Percentiles rank a stretch among this genome's conserved stretches.
phyloP scores from a whole-genome alignment of 2,797 vertebrate genomes.

The Onychomys torridus region DNA sequence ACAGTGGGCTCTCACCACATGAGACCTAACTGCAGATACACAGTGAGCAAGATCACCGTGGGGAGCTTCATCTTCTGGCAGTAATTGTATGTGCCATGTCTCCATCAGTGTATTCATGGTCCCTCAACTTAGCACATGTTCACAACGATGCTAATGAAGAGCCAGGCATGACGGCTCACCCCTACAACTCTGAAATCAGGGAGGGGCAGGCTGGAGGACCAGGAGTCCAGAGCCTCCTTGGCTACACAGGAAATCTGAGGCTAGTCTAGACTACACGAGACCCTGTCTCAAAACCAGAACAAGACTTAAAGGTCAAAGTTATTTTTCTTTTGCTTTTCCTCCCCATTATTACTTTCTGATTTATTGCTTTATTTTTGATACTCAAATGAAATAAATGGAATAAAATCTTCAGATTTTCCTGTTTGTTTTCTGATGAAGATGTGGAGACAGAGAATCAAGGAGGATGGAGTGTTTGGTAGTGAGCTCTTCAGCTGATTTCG shows the following conservation, averaged over 20 bases:
- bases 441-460: background rate
- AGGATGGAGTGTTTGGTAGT: background rate
- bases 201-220: no score
- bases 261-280: no score
- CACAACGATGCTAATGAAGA: background rate
- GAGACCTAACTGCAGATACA: background rate
- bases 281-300: no score
- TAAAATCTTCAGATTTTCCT: background rate
- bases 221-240: no score
- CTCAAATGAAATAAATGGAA: slow-evolving; percentile 13
- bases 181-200: background rate
- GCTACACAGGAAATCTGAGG: no score
- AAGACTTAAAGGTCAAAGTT: background rate
- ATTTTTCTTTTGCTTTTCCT: no score
- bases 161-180: no score
- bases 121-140: no score
- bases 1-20: no score
- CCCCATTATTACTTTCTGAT: background rate
- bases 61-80: background rate
- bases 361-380: background rate
- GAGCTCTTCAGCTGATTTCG: background rate
- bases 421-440: background rate
- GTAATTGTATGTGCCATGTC: no score
- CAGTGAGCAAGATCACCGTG: background rate
- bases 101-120: no score